These are phyloP conservation scores for Atta cephalotes DNA, from an alignment of 1,140 invertebrate species.

Conservation along the genomic window DNA sequence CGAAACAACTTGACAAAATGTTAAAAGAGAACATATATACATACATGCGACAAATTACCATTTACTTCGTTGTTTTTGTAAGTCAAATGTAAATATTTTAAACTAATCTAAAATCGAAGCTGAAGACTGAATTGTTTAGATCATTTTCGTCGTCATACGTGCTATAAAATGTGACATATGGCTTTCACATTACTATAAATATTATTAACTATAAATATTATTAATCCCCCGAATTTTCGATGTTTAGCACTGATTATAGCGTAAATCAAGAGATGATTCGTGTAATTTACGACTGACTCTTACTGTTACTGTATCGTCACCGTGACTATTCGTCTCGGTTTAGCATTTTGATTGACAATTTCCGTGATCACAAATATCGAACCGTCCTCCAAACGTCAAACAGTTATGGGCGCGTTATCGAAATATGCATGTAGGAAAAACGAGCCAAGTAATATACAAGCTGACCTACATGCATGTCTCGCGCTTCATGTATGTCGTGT, in stretches of 20 bases:
- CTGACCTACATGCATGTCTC: constrained; percentile 19
- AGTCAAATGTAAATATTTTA: constrained; percentile 4
- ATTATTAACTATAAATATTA: too few relatives aligned
- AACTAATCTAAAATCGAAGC: neutral
- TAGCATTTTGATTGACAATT: constrained; percentile 65
- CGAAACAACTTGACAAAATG: neutral
- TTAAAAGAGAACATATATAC: neutral
- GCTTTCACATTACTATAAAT: neutral
- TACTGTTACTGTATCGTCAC: neutral
- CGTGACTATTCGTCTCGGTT: constrained; percentile 5
- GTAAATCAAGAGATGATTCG: neutral
- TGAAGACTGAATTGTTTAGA: neutral
- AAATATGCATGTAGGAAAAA: constrained; percentile 28
- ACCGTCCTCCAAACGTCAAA: neutral
- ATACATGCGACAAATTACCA: neutral
- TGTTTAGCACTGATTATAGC: neutral
- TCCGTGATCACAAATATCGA: constrained; percentile 58
- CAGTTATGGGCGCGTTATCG: neutral
- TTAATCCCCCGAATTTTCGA: neutral
- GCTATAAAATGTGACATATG: neutral
- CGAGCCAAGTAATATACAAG: constrained; percentile 25
- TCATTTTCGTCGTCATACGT: neutral
- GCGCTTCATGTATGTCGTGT: neutral
- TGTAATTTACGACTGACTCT: neutral
- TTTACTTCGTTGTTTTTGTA: neutral